Evolutionary conservation across 1,140 invertebrate genomes (phyloP).

Genomic region (Drosophila cardini): DNA sequence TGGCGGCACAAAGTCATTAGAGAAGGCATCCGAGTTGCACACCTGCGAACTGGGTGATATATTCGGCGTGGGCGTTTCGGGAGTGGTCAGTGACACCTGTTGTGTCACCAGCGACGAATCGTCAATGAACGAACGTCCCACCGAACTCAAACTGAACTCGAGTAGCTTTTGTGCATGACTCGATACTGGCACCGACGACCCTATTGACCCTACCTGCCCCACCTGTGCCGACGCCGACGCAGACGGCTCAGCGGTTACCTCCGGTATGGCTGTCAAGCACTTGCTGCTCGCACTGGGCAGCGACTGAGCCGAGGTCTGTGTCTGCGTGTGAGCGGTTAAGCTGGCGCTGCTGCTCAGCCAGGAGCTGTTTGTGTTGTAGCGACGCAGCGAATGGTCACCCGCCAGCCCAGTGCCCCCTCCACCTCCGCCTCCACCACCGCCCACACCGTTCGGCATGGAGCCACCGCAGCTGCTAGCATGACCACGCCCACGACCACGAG

Average conservation of each 20-base stretch:
- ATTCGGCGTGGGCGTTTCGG: constrained; percentile 87
- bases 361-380: constrained; percentile 60
- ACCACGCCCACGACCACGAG: constrained; percentile 87
- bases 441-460: constrained; percentile 65
- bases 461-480: constrained; percentile 50
- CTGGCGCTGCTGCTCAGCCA: constrained; percentile 70
- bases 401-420: constrained; percentile 55
- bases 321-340: constrained; percentile 56
- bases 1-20: constrained; percentile 81
- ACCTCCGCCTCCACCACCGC: constrained; percentile 8
- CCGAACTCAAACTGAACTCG: constrained; percentile 82
- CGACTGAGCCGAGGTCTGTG: constrained; percentile 49
- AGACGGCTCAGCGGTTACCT: constrained; percentile 59
- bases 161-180: constrained; percentile 62
- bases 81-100: constrained; percentile 85
- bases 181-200: not conserved
- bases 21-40: constrained; percentile 80
- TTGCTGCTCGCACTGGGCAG: constrained; percentile 65
- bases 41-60: constrained; percentile 86
- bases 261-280: constrained; percentile 80
- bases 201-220: not conserved
- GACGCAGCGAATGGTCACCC: constrained; percentile 86
- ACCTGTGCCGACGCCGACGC: not conserved
- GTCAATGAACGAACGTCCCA: constrained; percentile 83
- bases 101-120: constrained; percentile 55